Conservation (phyloP, 2,797 vertebrate genomes). For the Phaenicophaeus curvirostris region DNA sequence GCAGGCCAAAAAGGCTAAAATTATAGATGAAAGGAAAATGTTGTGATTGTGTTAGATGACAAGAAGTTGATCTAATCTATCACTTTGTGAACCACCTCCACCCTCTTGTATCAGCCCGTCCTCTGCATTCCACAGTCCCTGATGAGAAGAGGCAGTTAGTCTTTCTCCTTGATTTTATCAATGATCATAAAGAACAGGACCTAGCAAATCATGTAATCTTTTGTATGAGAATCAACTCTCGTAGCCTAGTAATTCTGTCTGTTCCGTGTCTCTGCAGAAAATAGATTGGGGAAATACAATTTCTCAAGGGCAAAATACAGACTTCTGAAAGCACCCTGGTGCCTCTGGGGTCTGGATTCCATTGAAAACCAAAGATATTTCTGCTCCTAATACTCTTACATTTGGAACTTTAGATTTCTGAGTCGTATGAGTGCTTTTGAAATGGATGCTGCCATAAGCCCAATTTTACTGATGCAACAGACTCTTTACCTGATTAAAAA, state of each 20-base stretch:
- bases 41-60: neutral
- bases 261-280: slow-evolving; percentile 22
- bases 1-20: slow-evolving; percentile 40
- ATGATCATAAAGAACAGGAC: slow-evolving; percentile 39
- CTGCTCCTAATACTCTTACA: slow-evolving; percentile 42
- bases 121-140: slow-evolving; percentile 5
- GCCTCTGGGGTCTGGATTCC: slow-evolving; percentile 16
- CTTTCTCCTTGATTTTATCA: slow-evolving; percentile 49
- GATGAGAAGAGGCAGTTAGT: slow-evolving; percentile 23
- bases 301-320: slow-evolving; percentile 58
- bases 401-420: slow-evolving; percentile 21
- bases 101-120: slow-evolving; percentile 12
- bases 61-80: slow-evolving; percentile 45
- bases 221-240: slow-evolving; percentile 31
- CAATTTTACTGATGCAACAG: slow-evolving; percentile 38
- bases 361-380: slow-evolving; percentile 43
- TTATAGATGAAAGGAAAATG: slow-evolving; percentile 60
- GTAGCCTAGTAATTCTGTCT: slow-evolving; percentile 27
- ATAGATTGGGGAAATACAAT: slow-evolving; percentile 38
- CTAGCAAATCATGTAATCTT: slow-evolving; percentile 47
- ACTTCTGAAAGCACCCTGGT: slow-evolving; percentile 24
- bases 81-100: neutral
- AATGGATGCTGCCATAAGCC: slow-evolving; percentile 7
- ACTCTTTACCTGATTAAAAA: slow-evolving; percentile 55
- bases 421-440: slow-evolving; percentile 31